Evolutionary conservation across 2,888 invertebrate genomes (phyloP).

Genomic region (Sipunculus nudus): DNA sequence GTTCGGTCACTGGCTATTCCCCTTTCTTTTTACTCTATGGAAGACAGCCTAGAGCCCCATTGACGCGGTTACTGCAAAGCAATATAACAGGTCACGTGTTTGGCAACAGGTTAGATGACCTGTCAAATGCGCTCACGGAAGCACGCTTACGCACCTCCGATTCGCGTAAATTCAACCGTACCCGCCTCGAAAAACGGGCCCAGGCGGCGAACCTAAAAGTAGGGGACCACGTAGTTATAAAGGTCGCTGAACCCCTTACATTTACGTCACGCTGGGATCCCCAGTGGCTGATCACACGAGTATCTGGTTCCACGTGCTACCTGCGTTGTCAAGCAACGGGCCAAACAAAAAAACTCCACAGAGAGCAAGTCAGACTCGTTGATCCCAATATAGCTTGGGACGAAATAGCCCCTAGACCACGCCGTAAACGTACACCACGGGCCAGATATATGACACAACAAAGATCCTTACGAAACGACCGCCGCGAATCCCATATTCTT

Average conservation of each 20-base stretch:
- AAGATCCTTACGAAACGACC: too few relatives aligned
- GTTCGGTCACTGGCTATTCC: constrained; percentile 1
- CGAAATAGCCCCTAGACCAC: constrained; percentile 3
- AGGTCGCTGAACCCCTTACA: constrained; percentile 2
- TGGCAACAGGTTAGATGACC: background rate
- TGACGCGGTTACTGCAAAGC: background rate
- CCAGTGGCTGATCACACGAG: constrained; percentile 3
- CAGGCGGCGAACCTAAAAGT: background rate
- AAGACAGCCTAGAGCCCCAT: background rate
- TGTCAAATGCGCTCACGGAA: background rate
- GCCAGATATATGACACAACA: background rate
- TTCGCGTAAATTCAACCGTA: constrained; percentile 1
- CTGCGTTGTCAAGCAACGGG: constrained; percentile 7
- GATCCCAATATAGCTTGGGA: constrained; percentile 14
- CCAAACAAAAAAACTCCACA: background rate
- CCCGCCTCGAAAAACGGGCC: constrained; percentile 1
- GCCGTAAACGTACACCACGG: background rate
- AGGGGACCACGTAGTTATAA: constrained; percentile 1
- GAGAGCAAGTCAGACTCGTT: constrained; percentile 9
- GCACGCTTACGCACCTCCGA: background rate
- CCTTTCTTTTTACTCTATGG: constrained; percentile 18
- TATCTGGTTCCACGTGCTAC: background rate
- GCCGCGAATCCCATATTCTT: too few relatives aligned
- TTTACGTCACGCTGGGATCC: constrained; percentile 17
- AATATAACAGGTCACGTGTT: background rate